Percentiles rank a stretch among this genome's conserved stretches.
Conservation (phyloP, 2,113 vertebrate species). For the Ceuthmochares aereus region DNA sequence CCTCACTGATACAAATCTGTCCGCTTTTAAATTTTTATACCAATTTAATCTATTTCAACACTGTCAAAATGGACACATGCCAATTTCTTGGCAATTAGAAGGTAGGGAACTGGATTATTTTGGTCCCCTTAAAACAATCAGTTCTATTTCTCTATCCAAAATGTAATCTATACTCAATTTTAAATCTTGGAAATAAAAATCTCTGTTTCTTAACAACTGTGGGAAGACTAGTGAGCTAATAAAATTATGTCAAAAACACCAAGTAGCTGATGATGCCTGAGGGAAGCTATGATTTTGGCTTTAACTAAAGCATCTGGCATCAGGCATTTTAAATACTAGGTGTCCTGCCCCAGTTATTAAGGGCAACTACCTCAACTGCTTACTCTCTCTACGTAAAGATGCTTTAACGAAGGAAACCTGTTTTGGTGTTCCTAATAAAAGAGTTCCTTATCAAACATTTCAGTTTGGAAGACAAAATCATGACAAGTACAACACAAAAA, state of each 20-base stretch:
- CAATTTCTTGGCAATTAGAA: background rate
- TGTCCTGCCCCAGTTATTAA: background rate
- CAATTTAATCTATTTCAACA: background rate
- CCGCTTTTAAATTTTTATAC: background rate
- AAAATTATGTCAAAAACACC: background rate
- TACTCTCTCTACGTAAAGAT: background rate
- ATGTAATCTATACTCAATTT: background rate
- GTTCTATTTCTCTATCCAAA: background rate
- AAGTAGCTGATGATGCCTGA: background rate
- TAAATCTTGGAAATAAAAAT: background rate
- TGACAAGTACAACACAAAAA: background rate
- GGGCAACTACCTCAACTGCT: background rate
- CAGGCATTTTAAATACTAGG: background rate
- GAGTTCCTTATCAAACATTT: background rate
- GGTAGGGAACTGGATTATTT: background rate
- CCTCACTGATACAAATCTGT: background rate
- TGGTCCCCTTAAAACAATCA: background rate
- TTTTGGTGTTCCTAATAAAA: background rate
- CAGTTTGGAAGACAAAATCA: background rate
- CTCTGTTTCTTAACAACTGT: background rate
- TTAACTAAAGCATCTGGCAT: background rate
- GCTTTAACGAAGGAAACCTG: background rate
- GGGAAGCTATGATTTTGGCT: background rate
- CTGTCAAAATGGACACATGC: background rate
- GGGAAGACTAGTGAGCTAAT: background rate